Evolutionary conservation across 2,797 vertebrate genomes (phyloP).

Genomic region (Propithecus perrieri): DNA sequence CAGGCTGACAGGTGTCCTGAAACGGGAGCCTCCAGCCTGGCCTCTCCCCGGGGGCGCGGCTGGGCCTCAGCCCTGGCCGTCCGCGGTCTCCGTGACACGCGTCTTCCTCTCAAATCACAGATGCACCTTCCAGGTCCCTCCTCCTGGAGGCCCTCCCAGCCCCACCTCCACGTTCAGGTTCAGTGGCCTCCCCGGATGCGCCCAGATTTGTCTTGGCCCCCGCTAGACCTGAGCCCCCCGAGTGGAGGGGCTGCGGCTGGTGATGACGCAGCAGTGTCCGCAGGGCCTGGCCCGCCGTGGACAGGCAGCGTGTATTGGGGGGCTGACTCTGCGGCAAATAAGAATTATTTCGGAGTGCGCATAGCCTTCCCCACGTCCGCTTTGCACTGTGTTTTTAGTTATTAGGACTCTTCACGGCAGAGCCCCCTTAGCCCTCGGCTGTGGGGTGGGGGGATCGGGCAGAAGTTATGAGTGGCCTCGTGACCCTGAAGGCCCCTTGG

Average conservation of each 20-base stretch:
- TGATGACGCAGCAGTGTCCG: not conserved
- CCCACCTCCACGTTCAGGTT: not conserved
- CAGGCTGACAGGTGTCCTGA: not conserved
- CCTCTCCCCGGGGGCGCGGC: not conserved
- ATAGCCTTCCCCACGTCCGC: not conserved
- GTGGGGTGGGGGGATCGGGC: not conserved
- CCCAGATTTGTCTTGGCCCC: not conserved
- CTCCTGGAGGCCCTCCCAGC: not conserved
- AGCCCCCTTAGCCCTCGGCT: not conserved
- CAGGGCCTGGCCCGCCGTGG: not conserved
- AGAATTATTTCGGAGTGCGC: not conserved
- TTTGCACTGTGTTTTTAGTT: not conserved
- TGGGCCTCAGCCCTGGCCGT: not conserved
- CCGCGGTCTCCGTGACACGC: rapidly evolving
- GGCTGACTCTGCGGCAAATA: not conserved
- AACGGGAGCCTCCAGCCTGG: not conserved
- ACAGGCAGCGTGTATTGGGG: not conserved
- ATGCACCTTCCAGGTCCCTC: not conserved
- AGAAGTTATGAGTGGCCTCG: not conserved
- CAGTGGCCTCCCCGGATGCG: too few relatives aligned
- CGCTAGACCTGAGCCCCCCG: not conserved
- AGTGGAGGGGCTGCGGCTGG: not conserved
- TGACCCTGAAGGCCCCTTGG: not conserved
- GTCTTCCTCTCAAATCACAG: not conserved
- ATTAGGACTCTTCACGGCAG: not conserved